phyloP scores from a whole-genome alignment of 2,888 invertebrate species.

The Cerastoderma edule region DNA sequence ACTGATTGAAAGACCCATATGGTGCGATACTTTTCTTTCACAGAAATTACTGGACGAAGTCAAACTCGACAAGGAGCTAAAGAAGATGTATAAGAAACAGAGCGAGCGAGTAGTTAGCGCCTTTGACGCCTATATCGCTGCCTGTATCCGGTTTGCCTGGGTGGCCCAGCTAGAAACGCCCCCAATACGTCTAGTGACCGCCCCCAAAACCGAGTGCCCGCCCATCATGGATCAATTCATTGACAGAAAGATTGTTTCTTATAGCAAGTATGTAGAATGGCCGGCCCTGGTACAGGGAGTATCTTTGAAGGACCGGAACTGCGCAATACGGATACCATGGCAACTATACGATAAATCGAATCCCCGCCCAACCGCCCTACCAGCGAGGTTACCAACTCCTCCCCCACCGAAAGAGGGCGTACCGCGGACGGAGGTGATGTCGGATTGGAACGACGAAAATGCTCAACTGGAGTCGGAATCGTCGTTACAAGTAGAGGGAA shows the following conservation, averaged over 20 bases:
- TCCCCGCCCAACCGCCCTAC: neutral
- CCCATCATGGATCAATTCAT: conserved; percentile 23
- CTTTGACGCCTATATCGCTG: conserved; percentile 25
- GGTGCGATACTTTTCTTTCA: conserved; percentile 5
- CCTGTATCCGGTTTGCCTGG: conserved; percentile 45
- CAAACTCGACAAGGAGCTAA: neutral
- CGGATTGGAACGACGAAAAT: neutral
- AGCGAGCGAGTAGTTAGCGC: neutral
- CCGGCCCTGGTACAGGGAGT: conserved; percentile 40
- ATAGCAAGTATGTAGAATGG: conserved; percentile 35
- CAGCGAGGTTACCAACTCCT: neutral
- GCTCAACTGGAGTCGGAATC: too few species aligned
- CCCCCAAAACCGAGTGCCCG: conserved; percentile 37
- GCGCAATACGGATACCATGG: conserved; percentile 28
- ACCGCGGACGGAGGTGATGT: neutral
- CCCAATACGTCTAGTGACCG: conserved; percentile 24
- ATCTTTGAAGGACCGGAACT: neutral
- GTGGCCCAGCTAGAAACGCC: conserved; percentile 32
- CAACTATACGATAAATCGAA: conserved; percentile 17
- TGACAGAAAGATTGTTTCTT: conserved; percentile 3
- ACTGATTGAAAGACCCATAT: too few species aligned
- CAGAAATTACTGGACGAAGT: conserved; percentile 5
- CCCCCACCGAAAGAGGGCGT: neutral
- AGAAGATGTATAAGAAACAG: neutral
- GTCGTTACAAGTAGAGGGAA: neutral